Evolutionary conservation across 2,888 invertebrate species (phyloP), one percentile per base, ranked within the genome.

Genomic region (Parnassius smintheus): DNA sequence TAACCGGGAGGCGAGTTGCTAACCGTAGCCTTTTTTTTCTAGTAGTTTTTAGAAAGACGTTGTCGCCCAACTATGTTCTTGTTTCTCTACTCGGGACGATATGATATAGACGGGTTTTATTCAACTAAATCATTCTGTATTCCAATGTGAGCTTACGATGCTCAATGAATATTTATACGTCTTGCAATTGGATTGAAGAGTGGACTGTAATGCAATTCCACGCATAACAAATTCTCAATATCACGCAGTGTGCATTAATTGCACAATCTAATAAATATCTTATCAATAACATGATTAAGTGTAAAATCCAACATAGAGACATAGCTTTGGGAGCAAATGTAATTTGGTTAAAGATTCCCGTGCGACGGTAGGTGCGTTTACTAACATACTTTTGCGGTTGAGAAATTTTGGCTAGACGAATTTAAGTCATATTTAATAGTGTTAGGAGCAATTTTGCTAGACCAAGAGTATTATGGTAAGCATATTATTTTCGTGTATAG

Each of bases 171-270:
- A 61, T 64, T 65, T 63, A 65, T 61, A 56, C 56, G 45, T 56
- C 61, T 35, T 46, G 52, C 52, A 65, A 65, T 67, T 63, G 58
- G 65, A 61, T 61, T 63, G 65, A 66, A 62, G 62, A 49, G 62
- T 63, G 61, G 63, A 60, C 56, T 59, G 55, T 58, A 45, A 62
- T 59, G 58, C 54, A 58, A 62, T 62, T 59, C 54, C 35, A 62
- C 50, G 58, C 58, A 58, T 59, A 57, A 56, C 56, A 56, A 44
- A 54, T 56, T 44, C 49, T 56, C 51, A 35, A 61, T 42, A 45
- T 22, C 8, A 45, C 25, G 52, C 42, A 50, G 42, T 58, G 44
- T 22, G 53, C 10, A 1, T 2, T 52, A 44, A 52, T 52, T 42
- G 53, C 57, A 22, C 22, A 61, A 61, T 41, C 22, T 9, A 57